Conservation (phyloP, 64 coral and sea anemone species). For the Stichodactyla mertensii region DNA sequence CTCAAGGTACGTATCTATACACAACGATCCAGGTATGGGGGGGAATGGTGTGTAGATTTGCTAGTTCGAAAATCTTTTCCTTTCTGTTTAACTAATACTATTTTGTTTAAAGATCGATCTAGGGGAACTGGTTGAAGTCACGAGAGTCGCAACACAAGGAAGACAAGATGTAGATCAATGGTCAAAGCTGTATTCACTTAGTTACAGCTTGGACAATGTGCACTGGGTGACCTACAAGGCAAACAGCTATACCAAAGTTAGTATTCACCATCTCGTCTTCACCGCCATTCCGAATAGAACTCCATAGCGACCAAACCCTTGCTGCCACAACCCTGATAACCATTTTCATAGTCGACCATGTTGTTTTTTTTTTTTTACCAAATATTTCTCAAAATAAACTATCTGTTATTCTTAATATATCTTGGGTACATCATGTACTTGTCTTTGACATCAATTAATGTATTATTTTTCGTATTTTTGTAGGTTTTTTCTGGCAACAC, state of each 20-base stretch:
- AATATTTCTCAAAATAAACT: too few relatives aligned
- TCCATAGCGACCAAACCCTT: too few relatives aligned
- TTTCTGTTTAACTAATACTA: not conserved
- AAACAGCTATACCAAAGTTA: slow-evolving; percentile 38
- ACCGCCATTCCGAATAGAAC: too few relatives aligned
- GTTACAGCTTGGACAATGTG: slow-evolving; percentile 45
- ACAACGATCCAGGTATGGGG: too few relatives aligned
- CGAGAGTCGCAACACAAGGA: slow-evolving; percentile 53
- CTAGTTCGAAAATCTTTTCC: not conserved
- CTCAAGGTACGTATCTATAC: not conserved
- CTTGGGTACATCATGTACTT: too few relatives aligned
- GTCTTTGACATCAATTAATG: not conserved
- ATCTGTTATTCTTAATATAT: too few relatives aligned
- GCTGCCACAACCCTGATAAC: too few relatives aligned
- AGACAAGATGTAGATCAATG: slow-evolving; percentile 59
- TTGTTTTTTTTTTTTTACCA: too few relatives aligned
- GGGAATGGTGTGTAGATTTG: too few relatives aligned
- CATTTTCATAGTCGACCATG: too few relatives aligned
- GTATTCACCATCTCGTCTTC: not conserved
- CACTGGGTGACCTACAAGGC: slow-evolving; percentile 47
- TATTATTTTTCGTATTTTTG: not conserved
- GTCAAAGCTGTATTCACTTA: slow-evolving; percentile 37
- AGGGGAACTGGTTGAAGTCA: slow-evolving; percentile 36
- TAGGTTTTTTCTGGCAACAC: slow-evolving; percentile 30
- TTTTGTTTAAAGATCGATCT: slow-evolving; percentile 32